Conservation (phyloP, 2,113 vertebrate species). For the Hippocampus abdominalis region DNA sequence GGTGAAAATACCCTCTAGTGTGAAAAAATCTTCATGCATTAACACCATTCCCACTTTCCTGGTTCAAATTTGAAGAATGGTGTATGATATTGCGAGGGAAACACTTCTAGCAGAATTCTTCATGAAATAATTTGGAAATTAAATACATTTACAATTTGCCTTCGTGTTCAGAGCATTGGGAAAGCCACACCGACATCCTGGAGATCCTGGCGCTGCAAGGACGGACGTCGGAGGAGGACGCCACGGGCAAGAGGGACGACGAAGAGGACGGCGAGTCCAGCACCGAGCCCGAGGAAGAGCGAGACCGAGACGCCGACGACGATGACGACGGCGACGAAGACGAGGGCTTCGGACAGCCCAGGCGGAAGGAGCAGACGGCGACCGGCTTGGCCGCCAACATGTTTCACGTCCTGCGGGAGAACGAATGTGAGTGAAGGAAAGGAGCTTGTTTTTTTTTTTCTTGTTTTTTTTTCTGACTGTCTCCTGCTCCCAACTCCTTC, state of each 20-base stretch:
- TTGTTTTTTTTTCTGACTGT: constrained; percentile 9
- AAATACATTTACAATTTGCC: too few species aligned
- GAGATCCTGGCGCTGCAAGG: constrained; percentile 79
- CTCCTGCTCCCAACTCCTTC: constrained; percentile 7
- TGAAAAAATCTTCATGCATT: too few species aligned
- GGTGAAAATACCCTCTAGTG: too few species aligned
- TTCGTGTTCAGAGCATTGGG: constrained; percentile 75
- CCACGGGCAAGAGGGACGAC: constrained; percentile 48
- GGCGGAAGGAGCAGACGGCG: constrained; percentile 35
- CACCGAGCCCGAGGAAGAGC: constrained; percentile 83
- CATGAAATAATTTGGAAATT: too few species aligned
- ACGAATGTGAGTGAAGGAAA: constrained; percentile 74
- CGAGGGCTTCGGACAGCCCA: constrained; percentile 41
- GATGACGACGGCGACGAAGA: constrained; percentile 83
- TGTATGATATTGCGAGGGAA: too few species aligned
- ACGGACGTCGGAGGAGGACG: constrained; percentile 54
- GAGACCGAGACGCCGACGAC: constrained; percentile 82
- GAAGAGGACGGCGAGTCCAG: constrained; percentile 81
- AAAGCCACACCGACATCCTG: constrained; percentile 77
- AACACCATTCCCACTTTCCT: too few species aligned
- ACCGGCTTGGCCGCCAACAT: constrained; percentile 73
- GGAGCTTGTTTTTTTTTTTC: constrained; percentile 1
- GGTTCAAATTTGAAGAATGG: too few species aligned
- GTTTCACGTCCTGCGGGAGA: constrained; percentile 79
- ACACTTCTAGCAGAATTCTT: too few species aligned